These are phyloP conservation scores for Pterophyllum scalare DNA, from an alignment of 2,113 vertebrate species.

Conservation along the genomic window DNA sequence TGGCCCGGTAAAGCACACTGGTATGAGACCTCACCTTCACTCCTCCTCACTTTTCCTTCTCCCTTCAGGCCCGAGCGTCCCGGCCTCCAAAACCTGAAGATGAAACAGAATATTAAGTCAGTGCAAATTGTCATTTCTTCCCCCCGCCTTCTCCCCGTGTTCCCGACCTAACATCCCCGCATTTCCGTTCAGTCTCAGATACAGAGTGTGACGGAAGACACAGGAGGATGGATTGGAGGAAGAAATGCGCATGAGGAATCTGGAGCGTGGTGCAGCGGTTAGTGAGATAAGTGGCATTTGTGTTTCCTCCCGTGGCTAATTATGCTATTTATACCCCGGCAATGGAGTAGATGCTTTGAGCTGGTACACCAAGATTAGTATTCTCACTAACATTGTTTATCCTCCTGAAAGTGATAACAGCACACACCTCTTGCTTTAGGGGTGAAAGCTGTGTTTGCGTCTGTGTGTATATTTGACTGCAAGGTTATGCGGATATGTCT, in stretches of 20 bases:
- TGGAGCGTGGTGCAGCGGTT: constrained; percentile 46
- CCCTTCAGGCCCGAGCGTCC: constrained; percentile 14
- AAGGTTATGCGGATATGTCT: not conserved
- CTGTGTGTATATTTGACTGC: not conserved
- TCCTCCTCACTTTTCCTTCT: constrained; percentile 7
- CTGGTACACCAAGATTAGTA: constrained; percentile 72
- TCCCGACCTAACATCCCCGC: not conserved
- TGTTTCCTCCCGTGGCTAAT: constrained; percentile 75
- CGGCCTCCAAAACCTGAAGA: constrained; percentile 33
- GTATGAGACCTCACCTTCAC: constrained; percentile 27
- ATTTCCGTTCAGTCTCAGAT: constrained; percentile 35
- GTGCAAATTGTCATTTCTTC: constrained; percentile 30
- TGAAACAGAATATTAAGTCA: constrained; percentile 63
- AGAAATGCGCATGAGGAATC: constrained; percentile 48
- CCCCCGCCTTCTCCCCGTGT: not conserved
- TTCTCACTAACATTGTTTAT: constrained; percentile 74
- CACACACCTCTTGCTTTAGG: constrained; percentile 63
- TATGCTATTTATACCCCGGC: constrained; percentile 72
- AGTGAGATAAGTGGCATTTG: constrained; percentile 78
- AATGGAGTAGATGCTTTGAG: constrained; percentile 65
- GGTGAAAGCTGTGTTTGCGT: constrained; percentile 42
- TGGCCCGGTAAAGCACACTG: constrained; percentile 17
- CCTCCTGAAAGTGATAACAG: constrained; percentile 67
- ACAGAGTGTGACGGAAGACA: constrained; percentile 33
- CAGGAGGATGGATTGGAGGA: constrained; percentile 29